phyloP scores from a whole-genome alignment of 2,113 vertebrate genomes.

The Actenoides lindsayi region DNA sequence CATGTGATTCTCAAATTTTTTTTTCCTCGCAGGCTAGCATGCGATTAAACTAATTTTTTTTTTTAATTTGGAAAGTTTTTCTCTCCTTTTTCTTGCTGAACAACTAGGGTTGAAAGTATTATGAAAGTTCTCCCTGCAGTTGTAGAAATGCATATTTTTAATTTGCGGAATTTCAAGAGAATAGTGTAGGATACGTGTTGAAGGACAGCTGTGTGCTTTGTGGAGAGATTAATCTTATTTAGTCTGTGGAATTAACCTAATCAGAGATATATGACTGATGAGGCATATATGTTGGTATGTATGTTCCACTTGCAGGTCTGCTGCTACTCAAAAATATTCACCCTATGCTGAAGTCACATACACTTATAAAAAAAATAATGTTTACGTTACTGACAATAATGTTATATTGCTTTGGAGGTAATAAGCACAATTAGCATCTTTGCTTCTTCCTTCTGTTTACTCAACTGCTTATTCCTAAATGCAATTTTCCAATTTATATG shows the following conservation, averaged over 20 bases:
- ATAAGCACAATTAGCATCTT: neutral
- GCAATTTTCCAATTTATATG: neutral
- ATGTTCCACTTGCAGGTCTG: neutral
- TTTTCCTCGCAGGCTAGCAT: neutral
- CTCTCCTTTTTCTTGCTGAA: neutral
- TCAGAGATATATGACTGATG: neutral
- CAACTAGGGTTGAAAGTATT: neutral
- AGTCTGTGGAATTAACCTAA: neutral
- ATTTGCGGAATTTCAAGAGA: neutral
- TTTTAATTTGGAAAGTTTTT: neutral
- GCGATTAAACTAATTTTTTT: neutral
- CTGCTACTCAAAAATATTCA: neutral
- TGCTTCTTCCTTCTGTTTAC: slow-evolving; percentile 3
- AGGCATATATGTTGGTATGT: neutral
- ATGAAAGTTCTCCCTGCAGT: neutral
- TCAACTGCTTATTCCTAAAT: slow-evolving; percentile 25
- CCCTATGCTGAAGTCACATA: neutral
- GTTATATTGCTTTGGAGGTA: neutral
- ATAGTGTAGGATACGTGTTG: neutral
- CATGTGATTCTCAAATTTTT: neutral
- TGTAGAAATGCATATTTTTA: neutral
- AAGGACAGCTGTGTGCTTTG: neutral
- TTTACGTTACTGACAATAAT: neutral
- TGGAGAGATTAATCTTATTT: neutral
- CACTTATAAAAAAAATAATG: neutral